Base-by-base conservation (phyloP, 2,797 vertebrate genomes). In the Pteropus rufus region DNA sequence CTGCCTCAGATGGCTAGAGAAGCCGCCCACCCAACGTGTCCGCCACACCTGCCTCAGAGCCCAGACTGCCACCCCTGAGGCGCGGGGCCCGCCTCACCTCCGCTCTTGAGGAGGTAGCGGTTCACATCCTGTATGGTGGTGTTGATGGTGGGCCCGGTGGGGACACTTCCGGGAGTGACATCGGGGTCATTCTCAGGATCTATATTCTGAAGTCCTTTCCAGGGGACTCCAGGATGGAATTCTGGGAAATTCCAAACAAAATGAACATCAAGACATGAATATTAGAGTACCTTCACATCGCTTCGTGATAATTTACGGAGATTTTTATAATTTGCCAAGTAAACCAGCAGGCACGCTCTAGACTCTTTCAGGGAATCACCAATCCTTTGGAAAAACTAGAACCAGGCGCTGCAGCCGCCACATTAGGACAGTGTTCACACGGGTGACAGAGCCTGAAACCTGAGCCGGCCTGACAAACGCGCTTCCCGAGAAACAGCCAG, bases 141-240 rank as follows among this genome's bases (percentile, higher is more conserved):
- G 98, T 99, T 99, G 98, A 99, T 99, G 97, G 99, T 99, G 11
- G 99, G 99, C 94, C 99, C 99, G 1, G 99, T 99, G 72, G 99
- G 99, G 97, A 99, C 99, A 62, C 99, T 99, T 96, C 99, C 99
- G 95, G 99, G 99, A 93, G 99, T 99, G 98, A 99, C 99, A 96
- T 99, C 99, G 0, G 99, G 99, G 98, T 99, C 99, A 93, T 99
- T 99, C 98, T 99, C 99, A 1, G 99, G 99, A 98, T 99, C 99
- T 41, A 99, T 99, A 95, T 99, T 99, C 98, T 99, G 99, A 97
- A 99, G 99, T 98, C 99, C 99, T 98, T 99, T 99, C 99, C 99
- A 99, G 36, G 99, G 99, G 89, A 99, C 99, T 95, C 99, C 99
- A 54, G 99, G 99, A 96, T 99, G 99, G 98, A 99, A 99, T 98